A percentile compares a stretch with the other conserved stretches of the same genome.
phyloP scores from a whole-genome alignment of 2,797 vertebrate species.

The Microhierax caerulescens region DNA sequence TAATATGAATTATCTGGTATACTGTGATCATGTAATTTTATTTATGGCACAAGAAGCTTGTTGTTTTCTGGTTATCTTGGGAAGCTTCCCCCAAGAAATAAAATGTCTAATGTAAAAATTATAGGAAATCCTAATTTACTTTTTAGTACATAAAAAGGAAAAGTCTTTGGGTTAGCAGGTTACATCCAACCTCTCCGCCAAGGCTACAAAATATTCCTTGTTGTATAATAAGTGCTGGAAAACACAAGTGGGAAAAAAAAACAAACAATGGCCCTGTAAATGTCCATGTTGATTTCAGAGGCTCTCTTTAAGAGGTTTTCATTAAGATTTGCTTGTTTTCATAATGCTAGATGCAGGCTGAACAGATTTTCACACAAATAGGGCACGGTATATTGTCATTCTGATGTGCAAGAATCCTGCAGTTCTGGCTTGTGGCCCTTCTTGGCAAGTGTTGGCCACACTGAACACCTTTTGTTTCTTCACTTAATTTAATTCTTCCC shows the following conservation, averaged over 20 bases:
- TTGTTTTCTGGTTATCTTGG: background rate
- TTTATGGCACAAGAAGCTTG: fast-evolving
- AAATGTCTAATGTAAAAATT: background rate
- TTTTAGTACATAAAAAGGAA: background rate
- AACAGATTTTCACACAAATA: conserved; percentile 10
- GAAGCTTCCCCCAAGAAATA: background rate
- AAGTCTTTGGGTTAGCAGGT: background rate
- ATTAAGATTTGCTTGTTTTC: background rate
- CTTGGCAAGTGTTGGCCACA: background rate
- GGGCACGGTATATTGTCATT: background rate
- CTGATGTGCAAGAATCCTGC: background rate
- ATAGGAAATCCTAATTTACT: background rate
- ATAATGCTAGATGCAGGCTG: background rate
- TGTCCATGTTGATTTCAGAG: background rate
- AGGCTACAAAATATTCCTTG: background rate
- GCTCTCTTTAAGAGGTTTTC: background rate
- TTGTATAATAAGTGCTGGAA: background rate
- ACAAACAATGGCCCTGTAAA: background rate
- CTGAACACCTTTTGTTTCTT: background rate
- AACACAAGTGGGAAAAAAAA: background rate
- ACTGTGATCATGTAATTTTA: background rate
- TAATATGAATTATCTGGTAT: background rate
- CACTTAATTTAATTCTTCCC: background rate
- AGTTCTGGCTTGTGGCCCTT: background rate
- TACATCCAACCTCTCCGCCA: background rate